Percentiles rank a stretch among this genome's conserved stretches.
Evolutionary conservation across 1,140 invertebrate species (phyloP).

Genomic region (Atta texana): DNA sequence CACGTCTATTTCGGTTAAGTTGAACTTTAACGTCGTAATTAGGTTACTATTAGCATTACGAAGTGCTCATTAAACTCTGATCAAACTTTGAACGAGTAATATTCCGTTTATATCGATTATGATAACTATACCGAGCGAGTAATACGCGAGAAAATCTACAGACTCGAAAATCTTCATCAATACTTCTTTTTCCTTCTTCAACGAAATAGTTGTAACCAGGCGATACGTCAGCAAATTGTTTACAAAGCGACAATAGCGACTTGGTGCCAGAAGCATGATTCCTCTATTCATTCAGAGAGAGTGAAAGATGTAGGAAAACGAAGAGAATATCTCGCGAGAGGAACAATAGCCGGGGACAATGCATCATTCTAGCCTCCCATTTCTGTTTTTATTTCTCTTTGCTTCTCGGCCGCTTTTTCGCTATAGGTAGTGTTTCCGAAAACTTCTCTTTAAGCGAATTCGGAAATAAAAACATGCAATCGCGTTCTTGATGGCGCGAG

Average conservation of each 20-base stretch:
- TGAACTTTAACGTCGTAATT: conserved; percentile 40
- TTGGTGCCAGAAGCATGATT: conserved; percentile 4
- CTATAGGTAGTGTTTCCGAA: not conserved
- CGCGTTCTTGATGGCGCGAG: not conserved
- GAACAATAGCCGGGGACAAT: conserved; percentile 56
- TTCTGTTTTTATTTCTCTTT: conserved; percentile 19
- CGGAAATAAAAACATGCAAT: conserved; percentile 36
- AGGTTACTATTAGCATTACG: conserved; percentile 35
- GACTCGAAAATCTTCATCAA: not conserved
- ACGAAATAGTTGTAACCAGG: not conserved
- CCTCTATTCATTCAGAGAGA: not conserved
- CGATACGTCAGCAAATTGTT: conserved; percentile 57
- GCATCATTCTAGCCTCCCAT: conserved; percentile 27
- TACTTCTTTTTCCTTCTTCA: not conserved
- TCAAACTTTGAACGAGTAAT: conserved; percentile 42
- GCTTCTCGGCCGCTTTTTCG: not conserved
- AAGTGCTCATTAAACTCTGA: conserved; percentile 43
- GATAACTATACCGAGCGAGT: conserved; percentile 7
- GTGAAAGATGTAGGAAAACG: conserved; percentile 50
- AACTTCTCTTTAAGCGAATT: not conserved
- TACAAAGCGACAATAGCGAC: conserved; percentile 48
- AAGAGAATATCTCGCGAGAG: conserved; percentile 9
- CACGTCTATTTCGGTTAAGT: conserved; percentile 31
- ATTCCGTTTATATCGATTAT: conserved; percentile 12
- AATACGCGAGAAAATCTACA: not conserved